A percentile compares a stretch with the other conserved stretches of the same genome.
These are phyloP conservation scores for Therioaphis trifolii DNA, from an alignment of 2,888 invertebrate species.

Conservation along the genomic window DNA sequence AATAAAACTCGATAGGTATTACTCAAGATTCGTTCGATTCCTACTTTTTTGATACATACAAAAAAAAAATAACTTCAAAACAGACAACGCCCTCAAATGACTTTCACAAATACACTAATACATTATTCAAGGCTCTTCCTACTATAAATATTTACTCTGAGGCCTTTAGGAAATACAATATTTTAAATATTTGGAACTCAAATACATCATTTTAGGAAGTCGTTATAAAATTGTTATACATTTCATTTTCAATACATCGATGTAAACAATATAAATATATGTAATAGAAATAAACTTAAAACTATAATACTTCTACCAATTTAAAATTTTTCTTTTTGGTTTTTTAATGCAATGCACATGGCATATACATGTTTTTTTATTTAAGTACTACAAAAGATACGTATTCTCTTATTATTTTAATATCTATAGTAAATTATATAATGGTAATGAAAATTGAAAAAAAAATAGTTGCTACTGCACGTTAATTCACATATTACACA, in stretches of 20 bases:
- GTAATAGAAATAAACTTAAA: too few relatives aligned
- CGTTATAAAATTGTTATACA: not conserved
- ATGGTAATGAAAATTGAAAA: too few relatives aligned
- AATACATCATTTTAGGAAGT: slow-evolving; percentile 4
- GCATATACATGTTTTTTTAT: too few relatives aligned
- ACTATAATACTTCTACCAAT: too few relatives aligned
- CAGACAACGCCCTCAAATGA: slow-evolving; percentile 51
- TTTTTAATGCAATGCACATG: not conserved
- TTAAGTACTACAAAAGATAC: too few relatives aligned
- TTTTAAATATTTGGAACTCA: not conserved
- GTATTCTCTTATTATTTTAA: too few relatives aligned
- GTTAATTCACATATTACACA: not conserved
- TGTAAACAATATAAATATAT: too few relatives aligned
- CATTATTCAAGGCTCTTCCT: slow-evolving; percentile 54
- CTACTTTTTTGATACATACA: not conserved
- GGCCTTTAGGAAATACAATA: slow-evolving; percentile 34
- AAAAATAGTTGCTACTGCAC: not conserved
- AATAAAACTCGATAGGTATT: slow-evolving; percentile 28
- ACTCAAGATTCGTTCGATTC: slow-evolving; percentile 11
- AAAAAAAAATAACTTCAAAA: slow-evolving; percentile 36
- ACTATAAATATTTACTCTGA: not conserved
- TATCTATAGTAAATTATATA: too few relatives aligned
- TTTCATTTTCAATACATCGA: too few relatives aligned
- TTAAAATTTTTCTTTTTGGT: too few relatives aligned
- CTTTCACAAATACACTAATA: slow-evolving; percentile 47